These are phyloP conservation scores for Rambutsinella grinnellia DNA, from an alignment of 2,888 invertebrate genomes.

Conservation along the genomic window DNA sequence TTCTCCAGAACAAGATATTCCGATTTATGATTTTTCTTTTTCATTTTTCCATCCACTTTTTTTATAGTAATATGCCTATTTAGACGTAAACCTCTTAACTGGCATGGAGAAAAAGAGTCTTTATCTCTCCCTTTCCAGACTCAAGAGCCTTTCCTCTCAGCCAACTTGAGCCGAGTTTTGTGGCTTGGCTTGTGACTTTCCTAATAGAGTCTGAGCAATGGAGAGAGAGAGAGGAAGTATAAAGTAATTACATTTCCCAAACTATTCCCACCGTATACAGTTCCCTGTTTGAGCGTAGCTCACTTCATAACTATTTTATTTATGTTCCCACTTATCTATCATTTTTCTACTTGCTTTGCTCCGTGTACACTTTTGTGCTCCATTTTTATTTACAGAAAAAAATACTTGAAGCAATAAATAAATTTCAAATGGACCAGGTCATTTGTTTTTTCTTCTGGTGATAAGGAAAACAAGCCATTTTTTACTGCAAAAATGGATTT, in stretches of 20 bases:
- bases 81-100: not conserved
- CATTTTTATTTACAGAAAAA: too few relatives aligned
- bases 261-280: slow-evolving; percentile 27
- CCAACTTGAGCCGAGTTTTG: not conserved
- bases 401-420: too few relatives aligned
- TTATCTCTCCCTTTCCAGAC: not conserved
- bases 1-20: not conserved
- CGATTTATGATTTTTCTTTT: not conserved
- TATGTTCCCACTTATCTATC: not conserved
- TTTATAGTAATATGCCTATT: not conserved
- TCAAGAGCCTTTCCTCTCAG: not conserved
- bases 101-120: not conserved
- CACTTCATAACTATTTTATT: not conserved
- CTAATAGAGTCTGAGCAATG: not conserved
- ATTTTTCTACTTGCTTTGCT: not conserved
- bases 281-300: not conserved
- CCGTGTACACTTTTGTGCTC: too few relatives aligned
- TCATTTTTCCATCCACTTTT: not conserved
- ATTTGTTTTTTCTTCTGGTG: too few relatives aligned
- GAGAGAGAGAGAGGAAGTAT: not conserved
- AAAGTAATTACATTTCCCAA: slow-evolving; percentile 47
- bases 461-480: too few relatives aligned
- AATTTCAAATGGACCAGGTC: too few relatives aligned
- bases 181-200: not conserved
- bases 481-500: too few relatives aligned